Evolutionary conservation across 2,113 vertebrate species (phyloP).

Genomic region (Pachypanchax playfairii): DNA sequence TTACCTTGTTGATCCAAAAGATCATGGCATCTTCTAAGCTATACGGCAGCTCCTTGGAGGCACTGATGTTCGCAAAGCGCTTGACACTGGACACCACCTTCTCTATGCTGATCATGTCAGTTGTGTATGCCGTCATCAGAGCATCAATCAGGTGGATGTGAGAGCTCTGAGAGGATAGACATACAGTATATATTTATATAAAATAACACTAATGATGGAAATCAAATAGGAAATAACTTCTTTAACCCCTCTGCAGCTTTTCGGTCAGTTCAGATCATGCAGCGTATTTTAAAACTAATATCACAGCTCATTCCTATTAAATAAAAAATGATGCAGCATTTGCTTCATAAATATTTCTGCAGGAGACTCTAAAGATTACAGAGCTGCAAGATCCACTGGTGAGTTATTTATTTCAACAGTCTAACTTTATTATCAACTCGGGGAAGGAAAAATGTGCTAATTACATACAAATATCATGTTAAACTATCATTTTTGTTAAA

Average conservation of each 20-base stretch:
- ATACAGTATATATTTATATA: not conserved
- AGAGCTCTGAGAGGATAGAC: conserved; percentile 79
- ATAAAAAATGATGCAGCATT: conserved; percentile 7
- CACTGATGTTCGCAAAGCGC: conserved; percentile 93
- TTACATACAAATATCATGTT: no score
- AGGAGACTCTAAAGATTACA: conserved; percentile 23
- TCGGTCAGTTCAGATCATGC: conserved; percentile 6
- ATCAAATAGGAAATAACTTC: no score
- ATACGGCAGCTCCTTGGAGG: conserved; percentile 93
- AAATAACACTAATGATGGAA: not conserved
- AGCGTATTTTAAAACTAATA: not conserved
- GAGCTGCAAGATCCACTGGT: conserved; percentile 15
- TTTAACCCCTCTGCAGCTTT: not conserved
- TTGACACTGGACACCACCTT: conserved; percentile 93
- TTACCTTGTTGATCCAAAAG: conserved; percentile 98
- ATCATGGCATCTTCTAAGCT: conserved; percentile 97
- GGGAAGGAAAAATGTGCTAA: conserved; percentile 22
- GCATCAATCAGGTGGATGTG: conserved; percentile 97
- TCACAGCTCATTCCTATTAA: not conserved
- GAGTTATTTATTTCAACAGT: conserved; percentile 34
- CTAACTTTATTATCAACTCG: conserved; percentile 11
- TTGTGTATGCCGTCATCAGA: conserved; percentile 93
- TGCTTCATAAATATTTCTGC: conserved; percentile 46
- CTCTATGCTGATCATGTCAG: conserved; percentile 98
- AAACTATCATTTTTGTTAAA: no score